Evolutionary conservation across 2,113 vertebrate species (phyloP).

Genomic region (Parotia lawesii): DNA sequence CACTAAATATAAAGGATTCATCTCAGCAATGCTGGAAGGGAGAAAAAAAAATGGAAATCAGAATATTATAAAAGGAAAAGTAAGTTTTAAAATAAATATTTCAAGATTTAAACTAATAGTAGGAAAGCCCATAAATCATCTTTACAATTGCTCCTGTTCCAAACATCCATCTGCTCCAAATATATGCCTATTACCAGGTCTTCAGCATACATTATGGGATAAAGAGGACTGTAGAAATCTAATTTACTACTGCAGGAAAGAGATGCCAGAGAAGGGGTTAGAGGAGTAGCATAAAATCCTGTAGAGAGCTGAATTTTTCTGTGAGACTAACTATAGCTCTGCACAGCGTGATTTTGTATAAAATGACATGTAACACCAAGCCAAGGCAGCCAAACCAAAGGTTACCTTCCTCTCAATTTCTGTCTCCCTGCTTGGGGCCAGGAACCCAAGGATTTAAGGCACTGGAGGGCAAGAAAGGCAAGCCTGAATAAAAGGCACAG

Average conservation of each 20-base stretch:
- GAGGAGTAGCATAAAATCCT: background rate
- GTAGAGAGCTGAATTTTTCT: background rate
- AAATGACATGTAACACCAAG: background rate
- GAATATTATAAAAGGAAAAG: background rate
- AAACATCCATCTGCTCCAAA: conserved; percentile 8
- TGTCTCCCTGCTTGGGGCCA: background rate
- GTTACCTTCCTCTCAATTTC: background rate
- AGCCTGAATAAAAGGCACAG: background rate
- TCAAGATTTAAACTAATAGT: conserved; percentile 32
- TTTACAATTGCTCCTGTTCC: background rate
- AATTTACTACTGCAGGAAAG: background rate
- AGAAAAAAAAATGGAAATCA: background rate
- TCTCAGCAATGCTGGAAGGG: background rate
- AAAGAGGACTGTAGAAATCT: conserved; percentile 18
- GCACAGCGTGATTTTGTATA: background rate
- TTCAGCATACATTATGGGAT: conserved; percentile 17
- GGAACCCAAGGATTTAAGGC: background rate
- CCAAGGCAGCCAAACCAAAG: background rate
- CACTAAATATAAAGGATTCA: conserved; percentile 8
- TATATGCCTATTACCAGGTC: background rate
- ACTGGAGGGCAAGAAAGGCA: background rate
- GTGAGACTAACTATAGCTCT: background rate
- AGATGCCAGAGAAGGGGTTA: background rate
- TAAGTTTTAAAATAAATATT: conserved; percentile 40
- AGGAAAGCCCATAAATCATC: conserved; percentile 13